Conservation (phyloP, 2,113 vertebrate species). For the Larimichthys polyactis region DNA sequence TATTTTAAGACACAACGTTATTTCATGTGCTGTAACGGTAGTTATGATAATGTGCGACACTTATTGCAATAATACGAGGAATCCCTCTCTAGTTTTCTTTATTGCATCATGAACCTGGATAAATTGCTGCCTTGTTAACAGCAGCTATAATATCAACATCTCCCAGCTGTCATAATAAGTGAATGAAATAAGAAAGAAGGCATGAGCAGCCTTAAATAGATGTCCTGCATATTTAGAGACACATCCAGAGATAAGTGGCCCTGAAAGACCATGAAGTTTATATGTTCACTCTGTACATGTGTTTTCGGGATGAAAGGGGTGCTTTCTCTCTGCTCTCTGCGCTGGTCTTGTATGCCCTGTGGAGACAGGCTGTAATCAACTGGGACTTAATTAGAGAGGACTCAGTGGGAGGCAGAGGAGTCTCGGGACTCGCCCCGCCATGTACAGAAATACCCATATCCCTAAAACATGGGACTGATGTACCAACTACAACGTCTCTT, state of each 20-base stretch:
- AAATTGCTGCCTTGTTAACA: not conserved
- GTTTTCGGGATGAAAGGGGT: slow-evolving; percentile 69
- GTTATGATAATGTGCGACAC: not conserved
- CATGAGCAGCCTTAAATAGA: slow-evolving; percentile 46
- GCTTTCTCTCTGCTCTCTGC: slow-evolving; percentile 49
- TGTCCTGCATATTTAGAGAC: slow-evolving; percentile 28
- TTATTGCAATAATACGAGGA: not conserved
- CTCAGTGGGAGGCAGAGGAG: slow-evolving; percentile 70
- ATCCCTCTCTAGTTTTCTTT: not conserved
- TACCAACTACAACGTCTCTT: slow-evolving; percentile 25
- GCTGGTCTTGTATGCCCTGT: slow-evolving; percentile 55
- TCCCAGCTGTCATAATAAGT: slow-evolving; percentile 31
- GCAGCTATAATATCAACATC: not conserved
- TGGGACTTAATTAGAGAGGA: slow-evolving; percentile 77
- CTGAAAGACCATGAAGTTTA: slow-evolving; percentile 50
- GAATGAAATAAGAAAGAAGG: slow-evolving; percentile 29
- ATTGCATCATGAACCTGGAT: not conserved
- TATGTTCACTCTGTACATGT: slow-evolving; percentile 64
- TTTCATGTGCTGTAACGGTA: not conserved
- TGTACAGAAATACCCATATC: slow-evolving; percentile 76
- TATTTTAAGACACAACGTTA: not conserved
- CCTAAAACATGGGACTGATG: slow-evolving; percentile 49
- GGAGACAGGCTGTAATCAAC: slow-evolving; percentile 78
- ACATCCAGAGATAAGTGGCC: slow-evolving; percentile 24
- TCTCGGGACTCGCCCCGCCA: slow-evolving; percentile 75